phyloP scores from a whole-genome alignment of 1,140 invertebrate species.

The Panagrolaimus sp. region DNA sequence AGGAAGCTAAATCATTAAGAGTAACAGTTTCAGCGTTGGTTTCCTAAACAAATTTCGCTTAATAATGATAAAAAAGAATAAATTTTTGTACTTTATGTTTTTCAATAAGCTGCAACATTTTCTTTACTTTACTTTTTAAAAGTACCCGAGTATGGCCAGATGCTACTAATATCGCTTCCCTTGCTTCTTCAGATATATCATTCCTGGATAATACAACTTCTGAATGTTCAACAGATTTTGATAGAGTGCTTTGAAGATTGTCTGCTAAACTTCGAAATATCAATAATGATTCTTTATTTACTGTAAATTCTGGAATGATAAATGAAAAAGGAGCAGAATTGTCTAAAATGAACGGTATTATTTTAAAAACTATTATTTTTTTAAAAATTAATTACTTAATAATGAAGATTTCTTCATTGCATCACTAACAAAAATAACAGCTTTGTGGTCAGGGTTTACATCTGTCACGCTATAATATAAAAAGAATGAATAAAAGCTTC shows the following conservation, averaged over 20 bases:
- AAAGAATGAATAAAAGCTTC: not conserved
- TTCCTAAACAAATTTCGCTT: conserved; percentile 4
- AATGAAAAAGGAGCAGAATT: not conserved
- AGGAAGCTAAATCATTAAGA: not conserved
- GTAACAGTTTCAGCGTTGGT: not conserved
- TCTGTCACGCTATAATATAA: not conserved
- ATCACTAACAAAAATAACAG: conserved; percentile 6
- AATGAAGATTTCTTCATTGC: not conserved
- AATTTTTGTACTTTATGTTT: not conserved
- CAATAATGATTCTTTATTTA: not conserved
- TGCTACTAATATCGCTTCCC: not conserved
- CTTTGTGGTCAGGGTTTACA: not conserved
- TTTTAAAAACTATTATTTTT: not conserved
- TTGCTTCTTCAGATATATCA: not conserved
- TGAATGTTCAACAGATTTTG: not conserved
- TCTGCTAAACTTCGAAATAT: not conserved
- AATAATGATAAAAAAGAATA: not conserved
- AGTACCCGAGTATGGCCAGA: not conserved
- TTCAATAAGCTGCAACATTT: conserved; percentile 6
- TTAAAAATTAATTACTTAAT: not conserved
- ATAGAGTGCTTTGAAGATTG: not conserved
- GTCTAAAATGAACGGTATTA: not conserved
- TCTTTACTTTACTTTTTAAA: conserved; percentile 9
- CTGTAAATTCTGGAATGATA: not conserved
- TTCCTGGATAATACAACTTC: not conserved